Conservation (phyloP, 2,888 invertebrate genomes). For the Caenorhabditis becei region DNA sequence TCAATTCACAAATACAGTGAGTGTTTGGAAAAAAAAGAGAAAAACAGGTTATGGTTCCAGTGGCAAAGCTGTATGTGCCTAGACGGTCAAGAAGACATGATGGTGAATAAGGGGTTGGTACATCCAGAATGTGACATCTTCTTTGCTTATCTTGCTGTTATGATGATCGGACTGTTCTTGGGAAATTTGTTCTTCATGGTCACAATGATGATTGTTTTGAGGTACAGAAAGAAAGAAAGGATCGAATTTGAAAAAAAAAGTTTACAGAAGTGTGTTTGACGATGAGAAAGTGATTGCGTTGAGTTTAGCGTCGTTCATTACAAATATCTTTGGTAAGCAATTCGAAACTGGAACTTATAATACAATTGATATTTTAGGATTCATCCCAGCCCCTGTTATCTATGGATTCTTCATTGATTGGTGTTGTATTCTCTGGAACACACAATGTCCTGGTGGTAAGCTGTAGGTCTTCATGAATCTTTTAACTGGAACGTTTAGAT, state of each 20-base stretch:
- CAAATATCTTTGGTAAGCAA: slow-evolving; percentile 70
- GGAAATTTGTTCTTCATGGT: slow-evolving; percentile 78
- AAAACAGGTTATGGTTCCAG: slow-evolving; percentile 40
- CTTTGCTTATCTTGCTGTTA: slow-evolving; percentile 70
- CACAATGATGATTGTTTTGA: slow-evolving; percentile 77
- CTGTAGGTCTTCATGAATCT: background rate
- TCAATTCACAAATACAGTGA: slow-evolving; percentile 54
- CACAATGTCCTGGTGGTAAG: slow-evolving; percentile 70
- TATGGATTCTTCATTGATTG: slow-evolving; percentile 74
- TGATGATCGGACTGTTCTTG: slow-evolving; percentile 76
- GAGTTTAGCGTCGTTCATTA: slow-evolving; percentile 74
- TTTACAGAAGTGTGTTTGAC: slow-evolving; percentile 71
- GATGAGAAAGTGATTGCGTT: slow-evolving; percentile 76
- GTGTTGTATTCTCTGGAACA: slow-evolving; percentile 72
- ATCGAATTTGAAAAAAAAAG: background rate
- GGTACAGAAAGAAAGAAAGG: slow-evolving; percentile 43
- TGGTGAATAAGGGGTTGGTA: slow-evolving; percentile 63
- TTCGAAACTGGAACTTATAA: background rate
- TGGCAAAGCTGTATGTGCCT: slow-evolving; percentile 71
- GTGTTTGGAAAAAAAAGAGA: background rate
- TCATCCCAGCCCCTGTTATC: slow-evolving; percentile 77
- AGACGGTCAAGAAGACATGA: slow-evolving; percentile 19
- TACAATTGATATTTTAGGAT: slow-evolving; percentile 53
- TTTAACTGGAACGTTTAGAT: slow-evolving; percentile 49
- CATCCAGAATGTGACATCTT: slow-evolving; percentile 66